Conservation (phyloP, 2,797 vertebrate genomes). For the Nannoperca obscura region DNA sequence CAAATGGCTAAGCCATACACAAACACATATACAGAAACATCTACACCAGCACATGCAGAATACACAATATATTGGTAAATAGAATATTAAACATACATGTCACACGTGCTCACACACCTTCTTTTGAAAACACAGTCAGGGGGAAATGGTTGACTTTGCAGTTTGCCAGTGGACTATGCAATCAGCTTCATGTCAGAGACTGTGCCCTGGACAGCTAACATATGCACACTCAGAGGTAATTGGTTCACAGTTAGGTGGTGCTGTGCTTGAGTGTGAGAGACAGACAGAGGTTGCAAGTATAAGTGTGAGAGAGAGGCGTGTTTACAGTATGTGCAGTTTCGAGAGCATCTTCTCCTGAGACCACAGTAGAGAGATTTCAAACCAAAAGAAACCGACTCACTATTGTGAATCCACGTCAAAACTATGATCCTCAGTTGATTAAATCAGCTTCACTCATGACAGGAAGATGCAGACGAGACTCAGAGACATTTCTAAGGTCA, state of each 20-base stretch:
- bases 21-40: neutral
- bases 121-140: neutral
- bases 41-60: neutral
- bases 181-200: conserved; percentile 10
- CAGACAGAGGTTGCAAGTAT: neutral
- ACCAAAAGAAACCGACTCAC: conserved; percentile 33
- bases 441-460: conserved; percentile 25
- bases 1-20: conserved; percentile 15
- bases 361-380: conserved; percentile 9
- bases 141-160: conserved; percentile 10
- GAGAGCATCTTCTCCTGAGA: conserved; percentile 23
- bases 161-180: conserved; percentile 19
- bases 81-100: neutral
- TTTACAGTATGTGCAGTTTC: conserved; percentile 25
- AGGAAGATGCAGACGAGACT: conserved; percentile 5
- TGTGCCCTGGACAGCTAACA: conserved; percentile 12
- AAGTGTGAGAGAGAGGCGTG: conserved; percentile 5
- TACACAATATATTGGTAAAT: conserved; percentile 6
- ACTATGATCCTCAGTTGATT: conserved; percentile 29
- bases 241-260: conserved; percentile 5
- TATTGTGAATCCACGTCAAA: conserved; percentile 51
- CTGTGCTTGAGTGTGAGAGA: neutral
- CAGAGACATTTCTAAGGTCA: conserved; percentile 1
- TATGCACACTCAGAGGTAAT: conserved; percentile 11
- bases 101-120: neutral